These are phyloP conservation scores for Grallaria varia DNA, from an alignment of 2,113 vertebrate species.

Conservation along the genomic window DNA sequence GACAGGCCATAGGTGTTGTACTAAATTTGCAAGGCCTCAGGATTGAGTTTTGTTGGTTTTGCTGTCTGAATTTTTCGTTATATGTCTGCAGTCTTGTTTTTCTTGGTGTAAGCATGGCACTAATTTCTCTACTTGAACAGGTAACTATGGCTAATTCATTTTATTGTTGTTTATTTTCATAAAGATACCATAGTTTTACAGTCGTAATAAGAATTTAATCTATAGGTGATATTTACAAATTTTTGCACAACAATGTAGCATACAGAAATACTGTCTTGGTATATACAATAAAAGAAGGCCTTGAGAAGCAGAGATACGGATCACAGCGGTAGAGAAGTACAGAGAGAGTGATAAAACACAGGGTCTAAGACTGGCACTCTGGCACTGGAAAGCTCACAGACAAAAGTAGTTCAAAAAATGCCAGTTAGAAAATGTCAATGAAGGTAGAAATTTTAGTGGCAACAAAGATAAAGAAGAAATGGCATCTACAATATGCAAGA, in stretches of 20 bases:
- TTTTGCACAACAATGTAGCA: background rate
- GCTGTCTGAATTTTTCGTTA: background rate
- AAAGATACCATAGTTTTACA: background rate
- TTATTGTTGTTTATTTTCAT: background rate
- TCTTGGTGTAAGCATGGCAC: background rate
- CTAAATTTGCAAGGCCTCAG: background rate
- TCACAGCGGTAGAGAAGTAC: background rate
- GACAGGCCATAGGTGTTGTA: too few species aligned
- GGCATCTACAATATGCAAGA: background rate
- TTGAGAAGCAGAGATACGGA: background rate
- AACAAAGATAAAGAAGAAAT: background rate
- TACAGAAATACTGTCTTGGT: background rate
- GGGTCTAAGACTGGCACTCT: background rate
- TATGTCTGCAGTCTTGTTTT: background rate
- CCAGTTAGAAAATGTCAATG: background rate
- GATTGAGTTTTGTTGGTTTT: background rate
- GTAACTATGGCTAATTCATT: background rate
- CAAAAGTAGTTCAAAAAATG: background rate
- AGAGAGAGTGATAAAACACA: background rate
- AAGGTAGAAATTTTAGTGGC: background rate
- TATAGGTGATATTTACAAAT: background rate
- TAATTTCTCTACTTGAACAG: background rate
- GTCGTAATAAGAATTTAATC: background rate
- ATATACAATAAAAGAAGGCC: accelerated
- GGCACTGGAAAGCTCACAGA: background rate